Percentiles rank a stretch among this genome's conserved stretches.
Evolutionary conservation across 2,797 vertebrate species (phyloP).

Genomic region (Pipistrellus kuhlii): DNA sequence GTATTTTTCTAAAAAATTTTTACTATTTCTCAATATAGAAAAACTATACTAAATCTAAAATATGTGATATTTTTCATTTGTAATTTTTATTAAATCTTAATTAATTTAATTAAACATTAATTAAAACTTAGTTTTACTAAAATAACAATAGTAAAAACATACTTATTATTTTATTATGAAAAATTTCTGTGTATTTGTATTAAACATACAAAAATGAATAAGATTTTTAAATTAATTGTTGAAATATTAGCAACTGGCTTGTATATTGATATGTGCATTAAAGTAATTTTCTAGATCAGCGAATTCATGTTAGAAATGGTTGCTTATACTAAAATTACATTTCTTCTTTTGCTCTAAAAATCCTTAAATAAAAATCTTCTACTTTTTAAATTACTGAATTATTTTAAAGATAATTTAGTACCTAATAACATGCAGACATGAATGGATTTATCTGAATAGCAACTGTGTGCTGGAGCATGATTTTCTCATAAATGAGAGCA

Average conservation of each 20-base stretch:
- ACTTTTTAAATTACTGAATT: conserved; percentile 83
- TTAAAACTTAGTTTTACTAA: conserved; percentile 8
- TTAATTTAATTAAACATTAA: conserved; percentile 1
- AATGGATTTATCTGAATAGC: conserved; percentile 70
- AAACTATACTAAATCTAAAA: background rate
- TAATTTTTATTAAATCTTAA: conserved; percentile 1
- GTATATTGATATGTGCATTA: conserved; percentile 87
- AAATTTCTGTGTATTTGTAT: conserved; percentile 14
- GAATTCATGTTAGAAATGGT: conserved; percentile 83
- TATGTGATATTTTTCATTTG: background rate
- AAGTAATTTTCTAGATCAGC: conserved; percentile 88
- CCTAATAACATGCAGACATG: conserved; percentile 77
- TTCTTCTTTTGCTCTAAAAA: conserved; percentile 79
- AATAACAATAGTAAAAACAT: background rate
- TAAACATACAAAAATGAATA: conserved; percentile 38
- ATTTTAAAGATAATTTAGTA: conserved; percentile 84
- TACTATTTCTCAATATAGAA: background rate
- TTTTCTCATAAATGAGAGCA: conserved; percentile 69
- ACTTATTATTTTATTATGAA: conserved; percentile 31
- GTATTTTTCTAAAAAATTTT: conserved; percentile 7
- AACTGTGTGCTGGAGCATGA: conserved; percentile 67
- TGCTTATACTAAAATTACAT: conserved; percentile 76
- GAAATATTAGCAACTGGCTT: conserved; percentile 84
- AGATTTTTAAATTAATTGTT: conserved; percentile 69
- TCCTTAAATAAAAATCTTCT: conserved; percentile 81